Evolutionary conservation across 2,888 invertebrate species (phyloP).

Genomic region (Lymantria monacha): DNA sequence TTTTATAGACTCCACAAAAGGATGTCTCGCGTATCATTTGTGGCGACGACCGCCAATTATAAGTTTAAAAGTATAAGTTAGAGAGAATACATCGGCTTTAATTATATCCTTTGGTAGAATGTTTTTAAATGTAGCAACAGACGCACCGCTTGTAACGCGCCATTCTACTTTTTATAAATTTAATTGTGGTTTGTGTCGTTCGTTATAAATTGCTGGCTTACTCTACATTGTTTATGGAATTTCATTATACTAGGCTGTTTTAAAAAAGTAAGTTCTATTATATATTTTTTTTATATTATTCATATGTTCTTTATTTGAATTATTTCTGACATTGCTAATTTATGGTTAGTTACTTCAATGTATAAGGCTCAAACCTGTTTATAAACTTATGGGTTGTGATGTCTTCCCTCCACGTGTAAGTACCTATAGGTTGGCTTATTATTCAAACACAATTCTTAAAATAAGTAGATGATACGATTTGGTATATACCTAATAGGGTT

Average conservation of each 20-base stretch:
- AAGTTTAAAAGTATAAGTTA: slow-evolving; percentile 54
- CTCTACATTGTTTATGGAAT: slow-evolving; percentile 7
- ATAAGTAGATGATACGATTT: no score
- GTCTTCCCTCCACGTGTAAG: no score
- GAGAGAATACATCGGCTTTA: slow-evolving; percentile 44
- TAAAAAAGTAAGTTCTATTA: slow-evolving; percentile 18
- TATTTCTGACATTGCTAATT: no score
- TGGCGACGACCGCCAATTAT: slow-evolving; percentile 57
- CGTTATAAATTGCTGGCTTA: slow-evolving; percentile 13
- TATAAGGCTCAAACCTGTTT: no score
- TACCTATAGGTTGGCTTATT: no score
- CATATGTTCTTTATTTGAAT: no score
- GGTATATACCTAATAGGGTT: no score
- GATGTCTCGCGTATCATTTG: slow-evolving; percentile 54
- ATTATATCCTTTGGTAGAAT: slow-evolving; percentile 56
- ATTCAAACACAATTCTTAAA: no score
- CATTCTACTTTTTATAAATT: slow-evolving; percentile 37
- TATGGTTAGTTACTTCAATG: no score
- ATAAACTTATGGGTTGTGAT: no score
- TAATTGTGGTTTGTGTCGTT: slow-evolving; percentile 31
- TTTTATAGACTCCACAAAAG: slow-evolving; percentile 34
- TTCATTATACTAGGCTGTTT: not conserved
- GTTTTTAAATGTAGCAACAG: slow-evolving; percentile 48
- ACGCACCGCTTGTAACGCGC: slow-evolving; percentile 29
- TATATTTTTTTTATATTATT: no score